Conservation (phyloP, 2,888 invertebrate genomes). For the Lithodes maja region DNA sequence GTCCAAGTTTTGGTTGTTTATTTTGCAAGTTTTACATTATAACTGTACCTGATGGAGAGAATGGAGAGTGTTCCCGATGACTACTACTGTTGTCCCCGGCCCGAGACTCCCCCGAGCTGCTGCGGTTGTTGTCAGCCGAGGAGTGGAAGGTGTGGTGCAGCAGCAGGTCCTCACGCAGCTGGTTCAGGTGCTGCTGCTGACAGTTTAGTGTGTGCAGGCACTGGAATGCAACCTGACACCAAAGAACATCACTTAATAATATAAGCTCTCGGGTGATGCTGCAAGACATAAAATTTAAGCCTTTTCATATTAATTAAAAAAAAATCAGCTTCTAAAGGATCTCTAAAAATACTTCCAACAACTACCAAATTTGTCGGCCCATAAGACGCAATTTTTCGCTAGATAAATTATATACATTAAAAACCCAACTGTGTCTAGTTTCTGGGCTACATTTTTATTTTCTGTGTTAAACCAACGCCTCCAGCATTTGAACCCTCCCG, state of each 20-base stretch:
- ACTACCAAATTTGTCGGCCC: too few relatives aligned
- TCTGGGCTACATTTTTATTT: too few relatives aligned
- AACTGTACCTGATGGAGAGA: constrained; percentile 72
- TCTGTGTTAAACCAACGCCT: too few relatives aligned
- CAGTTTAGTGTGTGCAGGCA: constrained; percentile 78
- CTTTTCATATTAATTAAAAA: neutral
- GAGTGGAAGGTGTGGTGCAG: constrained; percentile 71
- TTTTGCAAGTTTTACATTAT: too few relatives aligned
- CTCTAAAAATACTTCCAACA: too few relatives aligned
- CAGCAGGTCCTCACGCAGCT: constrained; percentile 72
- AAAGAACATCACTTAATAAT: too few relatives aligned
- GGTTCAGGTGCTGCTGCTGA: constrained; percentile 73
- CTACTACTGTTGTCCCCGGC: constrained; percentile 57
- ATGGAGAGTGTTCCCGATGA: constrained; percentile 73
- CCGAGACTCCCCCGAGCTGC: constrained; percentile 59
- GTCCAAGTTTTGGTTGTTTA: too few relatives aligned
- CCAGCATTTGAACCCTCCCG: too few relatives aligned
- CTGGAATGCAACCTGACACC: constrained; percentile 76
- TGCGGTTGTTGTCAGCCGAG: constrained; percentile 46
- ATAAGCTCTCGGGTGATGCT: neutral
- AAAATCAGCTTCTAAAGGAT: neutral
- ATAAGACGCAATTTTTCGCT: too few relatives aligned
- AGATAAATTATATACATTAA: too few relatives aligned
- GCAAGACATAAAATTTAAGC: neutral
- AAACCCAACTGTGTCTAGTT: too few relatives aligned